phyloP scores from a whole-genome alignment of 2,888 invertebrate species.

The Pseudococcus jackbeardsleyi region DNA sequence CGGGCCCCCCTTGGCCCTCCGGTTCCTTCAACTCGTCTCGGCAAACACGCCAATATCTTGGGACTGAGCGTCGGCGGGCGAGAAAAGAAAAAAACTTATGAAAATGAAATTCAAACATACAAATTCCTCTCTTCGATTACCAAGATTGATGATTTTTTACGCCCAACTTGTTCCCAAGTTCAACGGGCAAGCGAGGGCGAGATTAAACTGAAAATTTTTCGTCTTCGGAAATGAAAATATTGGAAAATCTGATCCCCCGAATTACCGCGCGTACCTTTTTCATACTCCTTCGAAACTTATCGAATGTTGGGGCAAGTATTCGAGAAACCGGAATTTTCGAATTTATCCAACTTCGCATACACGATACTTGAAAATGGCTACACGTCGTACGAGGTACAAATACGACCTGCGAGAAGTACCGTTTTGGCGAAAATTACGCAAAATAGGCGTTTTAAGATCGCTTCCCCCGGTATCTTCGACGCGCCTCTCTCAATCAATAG shows the following conservation, averaged over 20 bases:
- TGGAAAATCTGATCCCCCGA: not conserved
- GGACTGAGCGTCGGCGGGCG: not conserved
- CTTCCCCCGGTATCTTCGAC: not conserved
- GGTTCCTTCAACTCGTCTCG: not conserved
- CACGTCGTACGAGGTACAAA: not conserved
- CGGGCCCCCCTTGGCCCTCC: not conserved
- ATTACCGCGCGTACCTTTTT: not conserved
- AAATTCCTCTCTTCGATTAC: constrained; percentile 23
- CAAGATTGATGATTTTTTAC: constrained; percentile 42
- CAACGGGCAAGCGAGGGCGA: not conserved
- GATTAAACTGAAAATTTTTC: constrained; percentile 10
- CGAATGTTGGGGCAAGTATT: not conserved
- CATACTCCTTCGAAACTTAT: not conserved
- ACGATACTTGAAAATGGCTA: not conserved
- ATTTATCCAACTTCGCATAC: not conserved
- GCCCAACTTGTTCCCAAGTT: not conserved
- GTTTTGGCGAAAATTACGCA: constrained; percentile 39
- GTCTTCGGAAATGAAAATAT: not conserved
- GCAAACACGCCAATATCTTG: not conserved
- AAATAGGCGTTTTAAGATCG: constrained; percentile 29
- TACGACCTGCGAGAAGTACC: not conserved
- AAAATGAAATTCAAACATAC: constrained; percentile 35
- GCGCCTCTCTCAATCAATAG: not conserved
- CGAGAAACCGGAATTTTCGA: not conserved
- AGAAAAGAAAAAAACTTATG: constrained; percentile 22